These are phyloP conservation scores for Morbakka virulenta DNA, from an alignment of 30 jellyfish, hydroid and myxozoan species.

Conservation along the genomic window DNA sequence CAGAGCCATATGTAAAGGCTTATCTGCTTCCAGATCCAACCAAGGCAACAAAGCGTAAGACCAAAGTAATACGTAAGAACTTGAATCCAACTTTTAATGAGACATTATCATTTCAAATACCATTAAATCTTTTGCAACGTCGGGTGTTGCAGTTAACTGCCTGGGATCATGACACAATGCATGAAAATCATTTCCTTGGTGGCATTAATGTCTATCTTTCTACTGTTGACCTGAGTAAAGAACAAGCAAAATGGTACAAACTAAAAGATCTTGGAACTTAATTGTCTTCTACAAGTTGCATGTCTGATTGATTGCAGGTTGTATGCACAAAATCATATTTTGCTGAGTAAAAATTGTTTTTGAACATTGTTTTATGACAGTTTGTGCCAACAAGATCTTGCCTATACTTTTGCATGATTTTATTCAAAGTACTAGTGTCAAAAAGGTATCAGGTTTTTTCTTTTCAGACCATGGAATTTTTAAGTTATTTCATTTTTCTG, in stretches of 20 bases:
- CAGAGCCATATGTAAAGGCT: conserved; percentile 84
- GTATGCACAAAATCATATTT: too few relatives aligned
- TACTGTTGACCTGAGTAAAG: conserved; percentile 59
- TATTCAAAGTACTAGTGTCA: too few relatives aligned
- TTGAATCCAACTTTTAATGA: conserved; percentile 91
- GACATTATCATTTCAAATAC: conserved; percentile 52
- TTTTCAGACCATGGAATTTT: too few relatives aligned
- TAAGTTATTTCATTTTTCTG: too few relatives aligned
- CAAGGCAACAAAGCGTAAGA: conserved; percentile 76
- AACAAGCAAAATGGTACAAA: conserved; percentile 57
- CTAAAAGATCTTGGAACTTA: conserved; percentile 64
- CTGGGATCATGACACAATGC: conserved; percentile 80
- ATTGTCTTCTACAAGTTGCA: too few relatives aligned
- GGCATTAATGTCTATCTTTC: conserved; percentile 75
- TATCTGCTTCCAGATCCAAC: conserved; percentile 79
- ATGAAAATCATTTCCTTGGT: conserved; percentile 75
- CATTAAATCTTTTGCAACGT: conserved; percentile 45
- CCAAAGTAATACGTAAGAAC: conserved; percentile 66
- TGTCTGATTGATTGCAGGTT: too few relatives aligned
- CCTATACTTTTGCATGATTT: too few relatives aligned
- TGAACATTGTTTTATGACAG: too few relatives aligned
- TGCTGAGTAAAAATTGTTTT: too few relatives aligned
- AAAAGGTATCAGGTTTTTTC: too few relatives aligned
- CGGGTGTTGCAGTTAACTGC: conserved; percentile 76
- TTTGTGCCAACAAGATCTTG: too few relatives aligned